Evolutionary conservation across 2,797 vertebrate genomes (phyloP).

Genomic region (Loris lydekkerianus): DNA sequence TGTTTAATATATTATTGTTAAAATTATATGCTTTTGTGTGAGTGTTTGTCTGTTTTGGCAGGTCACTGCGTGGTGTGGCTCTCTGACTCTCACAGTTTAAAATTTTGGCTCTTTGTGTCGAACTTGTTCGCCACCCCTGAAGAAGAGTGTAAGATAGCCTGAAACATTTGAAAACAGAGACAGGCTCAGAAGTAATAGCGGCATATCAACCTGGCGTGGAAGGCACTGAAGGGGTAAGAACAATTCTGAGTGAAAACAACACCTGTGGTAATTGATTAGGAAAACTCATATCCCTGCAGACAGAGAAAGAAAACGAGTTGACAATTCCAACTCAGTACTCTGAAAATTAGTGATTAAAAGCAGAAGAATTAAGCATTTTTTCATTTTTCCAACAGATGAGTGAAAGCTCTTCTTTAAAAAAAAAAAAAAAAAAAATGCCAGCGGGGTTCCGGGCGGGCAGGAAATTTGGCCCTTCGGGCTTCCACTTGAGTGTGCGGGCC

Average conservation of each 20-base stretch:
- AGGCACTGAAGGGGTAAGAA: not conserved
- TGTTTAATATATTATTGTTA: too few species aligned
- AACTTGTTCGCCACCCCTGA: too few species aligned
- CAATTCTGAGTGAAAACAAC: not conserved
- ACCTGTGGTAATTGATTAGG: not conserved
- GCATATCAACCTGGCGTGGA: not conserved
- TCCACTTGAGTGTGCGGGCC: fast-evolving
- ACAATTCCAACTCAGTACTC: not conserved
- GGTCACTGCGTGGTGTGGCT: too few species aligned
- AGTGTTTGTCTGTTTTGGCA: too few species aligned
- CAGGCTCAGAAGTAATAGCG: not conserved
- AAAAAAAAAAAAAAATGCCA: not conserved
- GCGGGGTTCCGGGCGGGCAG: not conserved
- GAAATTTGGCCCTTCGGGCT: not conserved
- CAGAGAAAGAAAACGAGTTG: not conserved
- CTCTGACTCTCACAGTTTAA: too few species aligned
- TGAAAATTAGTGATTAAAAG: not conserved
- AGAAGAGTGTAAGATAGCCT: not conserved
- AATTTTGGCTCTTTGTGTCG: too few species aligned
- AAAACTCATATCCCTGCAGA: not conserved
- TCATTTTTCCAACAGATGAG: not conserved
- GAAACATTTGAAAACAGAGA: not conserved
- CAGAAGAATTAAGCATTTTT: not conserved
- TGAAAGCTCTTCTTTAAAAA: not conserved
- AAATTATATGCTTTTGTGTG: too few species aligned